A percentile compares a stretch with the other conserved stretches of the same genome.
phyloP scores from a whole-genome alignment of 2,888 invertebrate species.

The Temnothorax rugatulus region DNA sequence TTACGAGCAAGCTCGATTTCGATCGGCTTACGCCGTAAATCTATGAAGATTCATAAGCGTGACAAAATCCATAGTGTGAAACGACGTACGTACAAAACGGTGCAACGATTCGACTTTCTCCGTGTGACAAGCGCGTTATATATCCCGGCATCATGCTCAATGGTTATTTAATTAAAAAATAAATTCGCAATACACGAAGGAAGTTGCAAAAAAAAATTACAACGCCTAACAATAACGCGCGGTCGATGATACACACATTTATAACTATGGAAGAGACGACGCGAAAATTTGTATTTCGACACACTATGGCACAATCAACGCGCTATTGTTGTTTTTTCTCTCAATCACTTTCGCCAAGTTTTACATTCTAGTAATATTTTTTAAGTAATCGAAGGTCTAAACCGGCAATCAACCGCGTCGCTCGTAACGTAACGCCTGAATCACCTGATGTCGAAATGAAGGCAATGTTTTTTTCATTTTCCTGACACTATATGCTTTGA shows the following conservation, averaged over 20 bases:
- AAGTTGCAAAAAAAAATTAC: conserved; percentile 66
- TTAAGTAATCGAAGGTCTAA: conserved; percentile 16
- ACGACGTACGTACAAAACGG: conserved; percentile 44
- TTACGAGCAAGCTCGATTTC: conserved; percentile 27
- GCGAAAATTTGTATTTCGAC: conserved; percentile 27
- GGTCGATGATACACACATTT: conserved; percentile 20
- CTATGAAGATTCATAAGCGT: conserved; percentile 45
- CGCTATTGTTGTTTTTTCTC: neutral
- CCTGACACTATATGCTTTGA: conserved; percentile 21
- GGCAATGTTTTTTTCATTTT: conserved; percentile 16
- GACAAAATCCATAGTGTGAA: conserved; percentile 20
- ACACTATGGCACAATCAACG: conserved; percentile 16
- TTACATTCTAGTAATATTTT: neutral
- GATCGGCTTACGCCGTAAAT: conserved; percentile 39
- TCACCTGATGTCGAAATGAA: conserved; percentile 29
- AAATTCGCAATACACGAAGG: conserved; percentile 64
- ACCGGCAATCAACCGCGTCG: conserved; percentile 36
- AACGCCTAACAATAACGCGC: conserved; percentile 16
- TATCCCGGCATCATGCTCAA: conserved; percentile 79
- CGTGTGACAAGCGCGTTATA: conserved; percentile 67
- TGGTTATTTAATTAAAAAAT: conserved; percentile 76
- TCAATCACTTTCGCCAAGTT: conserved; percentile 2
- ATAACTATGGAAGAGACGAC: neutral
- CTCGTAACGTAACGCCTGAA: conserved; percentile 30
- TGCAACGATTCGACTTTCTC: conserved; percentile 74